Evolutionary conservation across 2,797 vertebrate genomes (phyloP), one percentile per base, ranked within the genome.

Genomic region (Phaenicophaeus curvirostris): DNA sequence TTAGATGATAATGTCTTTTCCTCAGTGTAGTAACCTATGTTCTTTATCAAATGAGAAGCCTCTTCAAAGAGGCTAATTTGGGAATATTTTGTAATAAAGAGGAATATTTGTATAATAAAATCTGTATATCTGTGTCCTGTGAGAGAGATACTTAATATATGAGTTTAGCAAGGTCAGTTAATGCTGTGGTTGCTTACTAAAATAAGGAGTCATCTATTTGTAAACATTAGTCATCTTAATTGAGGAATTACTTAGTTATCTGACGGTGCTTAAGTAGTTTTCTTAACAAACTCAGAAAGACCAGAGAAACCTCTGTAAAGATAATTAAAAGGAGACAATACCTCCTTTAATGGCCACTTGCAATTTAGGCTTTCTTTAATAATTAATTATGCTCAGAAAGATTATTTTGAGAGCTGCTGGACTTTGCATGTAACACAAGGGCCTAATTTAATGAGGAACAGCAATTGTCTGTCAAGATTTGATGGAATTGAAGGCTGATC

Each of bases 151-250:
- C 44, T 92, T 89, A 62, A 41, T 44, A 71, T 35, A 33, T 31
- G 84, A 76, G 30, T 53, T 82, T 66, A 77, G n/a, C 75, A 82
- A 96, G 92, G 84, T 94, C 77, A 88, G 27, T 75, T 25, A 33
- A 35, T 51, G 69, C 46, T 92, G 84, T 84, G 62, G 69, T 51
- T 55, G 80, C 74, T 87, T 78, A 62, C 77, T 85, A 59, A 95
- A 94, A 87, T 27, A 51, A 66, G 72, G 81, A 92, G 77, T n/a
- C 55, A 59, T 62, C 75, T 77, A n/a, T 19, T 37, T 51, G 77
- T 62, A 96, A 92, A 82, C 75, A 59, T 85, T 21, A 79, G 74
- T 93, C 93, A 55, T 73, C 94, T 96, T 95, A 93, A 93, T 94
- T 92, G 80, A 77, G 89, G 86, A 95, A 90, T 95, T 82, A 73